Percentiles rank a stretch among this genome's conserved stretches.
phyloP scores from a whole-genome alignment of 2,113 vertebrate species.

The Dromas ardeola region DNA sequence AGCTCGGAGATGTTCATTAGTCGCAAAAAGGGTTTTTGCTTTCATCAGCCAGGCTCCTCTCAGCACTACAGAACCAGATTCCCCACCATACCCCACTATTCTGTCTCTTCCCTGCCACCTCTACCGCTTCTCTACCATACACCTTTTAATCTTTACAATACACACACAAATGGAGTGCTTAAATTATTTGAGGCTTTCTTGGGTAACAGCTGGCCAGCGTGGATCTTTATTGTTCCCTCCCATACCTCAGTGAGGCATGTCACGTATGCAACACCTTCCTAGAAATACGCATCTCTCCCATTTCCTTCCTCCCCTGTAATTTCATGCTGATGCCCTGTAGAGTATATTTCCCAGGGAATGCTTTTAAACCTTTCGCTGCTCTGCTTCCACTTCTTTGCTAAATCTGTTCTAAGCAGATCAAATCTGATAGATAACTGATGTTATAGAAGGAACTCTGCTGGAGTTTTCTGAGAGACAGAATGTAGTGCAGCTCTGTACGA shows the following conservation, averaged over 20 bases:
- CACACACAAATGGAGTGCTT: not conserved
- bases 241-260: not conserved
- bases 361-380: conserved; percentile 39
- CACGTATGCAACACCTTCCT: not conserved
- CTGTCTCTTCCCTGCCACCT: not conserved
- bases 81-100: not conserved
- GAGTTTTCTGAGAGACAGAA: conserved; percentile 45
- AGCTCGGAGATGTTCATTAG: not conserved
- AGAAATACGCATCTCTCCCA: not conserved
- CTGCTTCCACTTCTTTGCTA: conserved; percentile 19
- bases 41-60: not conserved
- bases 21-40: not conserved
- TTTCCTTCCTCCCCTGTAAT: conserved; percentile 50
- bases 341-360: not conserved
- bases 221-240: not conserved
- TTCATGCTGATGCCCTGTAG: not conserved
- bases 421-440: conserved; percentile 33
- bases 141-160: not conserved
- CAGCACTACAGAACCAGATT: not conserved
- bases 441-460: conserved; percentile 51
- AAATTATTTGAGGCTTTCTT: not conserved
- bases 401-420: conserved; percentile 50
- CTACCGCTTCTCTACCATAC: not conserved
- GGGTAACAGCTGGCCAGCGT: not conserved
- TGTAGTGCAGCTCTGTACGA: not conserved